Conservation (phyloP, 1,140 invertebrate genomes). For the Drosophila orena region DNA sequence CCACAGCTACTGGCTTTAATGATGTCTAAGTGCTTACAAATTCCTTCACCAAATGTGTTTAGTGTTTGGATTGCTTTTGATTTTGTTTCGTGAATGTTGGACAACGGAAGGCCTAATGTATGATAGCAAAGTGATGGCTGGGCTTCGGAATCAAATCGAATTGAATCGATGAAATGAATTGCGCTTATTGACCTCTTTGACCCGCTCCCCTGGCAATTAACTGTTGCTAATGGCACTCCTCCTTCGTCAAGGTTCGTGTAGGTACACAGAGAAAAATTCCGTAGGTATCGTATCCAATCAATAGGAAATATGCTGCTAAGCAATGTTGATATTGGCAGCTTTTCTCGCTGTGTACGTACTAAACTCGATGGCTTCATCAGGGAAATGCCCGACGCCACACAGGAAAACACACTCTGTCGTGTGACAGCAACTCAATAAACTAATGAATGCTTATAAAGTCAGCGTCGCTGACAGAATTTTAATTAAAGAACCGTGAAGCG, state of each 20-base stretch:
- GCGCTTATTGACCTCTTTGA: conserved; percentile 33
- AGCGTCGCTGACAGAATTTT: conserved; percentile 68
- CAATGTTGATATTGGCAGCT: not conserved
- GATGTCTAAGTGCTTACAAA: conserved; percentile 78
- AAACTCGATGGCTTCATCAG: conserved; percentile 34
- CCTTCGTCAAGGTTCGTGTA: conserved; percentile 17
- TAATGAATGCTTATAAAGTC: conserved; percentile 74
- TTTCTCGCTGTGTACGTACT: not conserved
- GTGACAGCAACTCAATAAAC: conserved; percentile 64
- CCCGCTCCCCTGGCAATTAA: conserved; percentile 26
- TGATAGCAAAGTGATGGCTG: conserved; percentile 6
- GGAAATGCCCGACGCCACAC: conserved; percentile 24
- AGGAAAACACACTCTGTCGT: conserved; percentile 6
- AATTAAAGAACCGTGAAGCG: conserved; percentile 77
- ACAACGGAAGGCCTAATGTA: conserved; percentile 38
- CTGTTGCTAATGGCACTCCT: conserved; percentile 58
- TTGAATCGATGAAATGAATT: conserved; percentile 67
- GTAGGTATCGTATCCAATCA: too few relatives aligned
- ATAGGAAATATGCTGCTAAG: too few relatives aligned
- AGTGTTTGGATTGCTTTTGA: conserved; percentile 72
- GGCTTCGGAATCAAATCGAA: conserved; percentile 22
- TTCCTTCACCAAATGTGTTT: conserved; percentile 72
- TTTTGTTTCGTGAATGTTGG: conserved; percentile 56
- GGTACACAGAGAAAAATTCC: not conserved
- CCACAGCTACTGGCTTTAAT: conserved; percentile 38